Conservation (phyloP, 2,888 invertebrate species). For the Yponomeuta malinellus region DNA sequence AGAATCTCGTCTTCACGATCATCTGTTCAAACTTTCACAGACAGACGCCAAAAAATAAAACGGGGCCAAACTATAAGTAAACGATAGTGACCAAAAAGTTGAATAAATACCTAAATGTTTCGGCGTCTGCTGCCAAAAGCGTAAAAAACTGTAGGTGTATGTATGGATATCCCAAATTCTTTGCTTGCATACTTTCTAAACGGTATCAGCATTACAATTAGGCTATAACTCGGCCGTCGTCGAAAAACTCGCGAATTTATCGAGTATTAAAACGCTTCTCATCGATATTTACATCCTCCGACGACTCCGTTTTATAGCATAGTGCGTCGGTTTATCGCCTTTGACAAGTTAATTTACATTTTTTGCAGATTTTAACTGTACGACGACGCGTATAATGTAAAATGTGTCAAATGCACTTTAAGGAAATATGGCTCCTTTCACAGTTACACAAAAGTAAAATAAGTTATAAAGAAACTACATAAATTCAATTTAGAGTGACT, state of each 20-base stretch:
- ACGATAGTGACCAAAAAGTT: not conserved
- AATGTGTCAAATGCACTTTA: conserved; percentile 1
- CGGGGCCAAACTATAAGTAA: not conserved
- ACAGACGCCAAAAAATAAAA: not conserved
- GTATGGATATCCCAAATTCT: conserved; percentile 26
- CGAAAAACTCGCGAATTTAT: conserved; percentile 28
- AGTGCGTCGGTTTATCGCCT: conserved; percentile 28
- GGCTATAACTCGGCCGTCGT: conserved; percentile 28
- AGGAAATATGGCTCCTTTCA: conserved; percentile 2
- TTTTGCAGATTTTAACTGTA: conserved; percentile 11
- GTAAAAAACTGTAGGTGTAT: conserved; percentile 11
- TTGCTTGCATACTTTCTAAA: conserved; percentile 31
- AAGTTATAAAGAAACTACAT: not conserved
- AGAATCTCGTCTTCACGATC: not conserved
- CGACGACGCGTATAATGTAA: not conserved
- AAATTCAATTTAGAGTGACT: conserved; percentile 4
- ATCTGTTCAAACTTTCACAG: not conserved
- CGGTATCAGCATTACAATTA: conserved; percentile 23
- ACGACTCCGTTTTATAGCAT: conserved; percentile 28
- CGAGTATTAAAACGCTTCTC: conserved; percentile 25
- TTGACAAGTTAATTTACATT: conserved; percentile 35
- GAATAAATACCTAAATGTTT: not conserved
- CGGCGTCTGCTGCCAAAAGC: not conserved
- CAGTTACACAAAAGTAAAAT: not conserved
- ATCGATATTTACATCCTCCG: conserved; percentile 28